phyloP scores from a whole-genome alignment of 2,797 vertebrate species.

The Apogon hyalosoma region DNA sequence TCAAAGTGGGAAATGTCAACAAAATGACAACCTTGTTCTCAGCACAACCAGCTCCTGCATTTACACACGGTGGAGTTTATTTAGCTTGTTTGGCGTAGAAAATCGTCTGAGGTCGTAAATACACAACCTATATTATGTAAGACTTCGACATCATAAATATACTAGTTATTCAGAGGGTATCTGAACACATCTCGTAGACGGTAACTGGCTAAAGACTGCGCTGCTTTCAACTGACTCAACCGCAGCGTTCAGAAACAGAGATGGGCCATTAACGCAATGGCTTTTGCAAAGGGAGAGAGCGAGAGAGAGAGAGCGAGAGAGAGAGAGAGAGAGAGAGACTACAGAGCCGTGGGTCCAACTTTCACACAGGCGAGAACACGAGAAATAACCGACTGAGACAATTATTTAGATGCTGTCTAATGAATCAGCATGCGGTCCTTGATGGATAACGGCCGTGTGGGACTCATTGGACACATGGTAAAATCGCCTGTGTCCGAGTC shows the following conservation, averaged over 20 bases:
- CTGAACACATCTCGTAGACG: conserved; percentile 40
- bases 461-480: conserved; percentile 71
- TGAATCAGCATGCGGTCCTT: conserved; percentile 22
- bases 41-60: background rate
- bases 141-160: conserved; percentile 50
- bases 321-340: conserved; percentile 47
- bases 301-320: conserved; percentile 11
- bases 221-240: conserved; percentile 37
- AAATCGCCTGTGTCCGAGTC: conserved; percentile 80
- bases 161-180: conserved; percentile 44
- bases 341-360: conserved; percentile 77
- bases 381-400: conserved; percentile 12
- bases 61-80: conserved; percentile 30
- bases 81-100: conserved; percentile 12
- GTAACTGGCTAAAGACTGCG: conserved; percentile 39
- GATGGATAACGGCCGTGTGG: conserved; percentile 28
- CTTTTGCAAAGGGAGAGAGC: conserved; percentile 58
- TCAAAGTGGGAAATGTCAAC: conserved; percentile 21
- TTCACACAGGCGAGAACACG: conserved; percentile 70
- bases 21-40: background rate
- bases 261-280: conserved; percentile 73
- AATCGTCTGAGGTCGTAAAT: conserved; percentile 49
- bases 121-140: conserved; percentile 72
- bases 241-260: conserved; percentile 66
- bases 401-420: conserved; percentile 4